Evolutionary conservation across 2,113 vertebrate species (phyloP).

Genomic region (Bucco capensis): DNA sequence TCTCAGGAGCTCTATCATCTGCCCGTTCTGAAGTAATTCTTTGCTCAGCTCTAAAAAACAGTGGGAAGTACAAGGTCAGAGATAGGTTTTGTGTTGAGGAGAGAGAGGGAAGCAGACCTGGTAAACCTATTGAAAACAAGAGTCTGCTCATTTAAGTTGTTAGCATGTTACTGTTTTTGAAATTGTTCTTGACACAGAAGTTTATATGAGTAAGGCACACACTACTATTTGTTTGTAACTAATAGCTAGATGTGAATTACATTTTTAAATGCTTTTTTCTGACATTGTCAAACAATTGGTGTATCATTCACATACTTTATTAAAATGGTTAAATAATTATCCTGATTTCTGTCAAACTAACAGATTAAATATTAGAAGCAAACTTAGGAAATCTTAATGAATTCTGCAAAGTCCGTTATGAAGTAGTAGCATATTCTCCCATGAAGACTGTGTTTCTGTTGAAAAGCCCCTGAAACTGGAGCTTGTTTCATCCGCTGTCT

Average conservation of each 20-base stretch:
- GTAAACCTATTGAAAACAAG: neutral
- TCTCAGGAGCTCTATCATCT: neutral
- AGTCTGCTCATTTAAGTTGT: neutral
- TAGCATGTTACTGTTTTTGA: neutral
- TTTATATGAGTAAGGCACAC: neutral
- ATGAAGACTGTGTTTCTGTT: neutral
- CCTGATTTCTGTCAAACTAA: neutral
- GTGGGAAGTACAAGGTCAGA: neutral
- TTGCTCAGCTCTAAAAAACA: neutral
- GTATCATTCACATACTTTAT: neutral
- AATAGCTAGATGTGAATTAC: neutral
- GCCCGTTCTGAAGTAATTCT: neutral
- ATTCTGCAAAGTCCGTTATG: neutral
- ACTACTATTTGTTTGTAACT: neutral
- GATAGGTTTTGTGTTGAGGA: neutral
- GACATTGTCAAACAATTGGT: neutral
- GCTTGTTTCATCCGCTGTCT: neutral
- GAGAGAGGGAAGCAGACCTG: neutral
- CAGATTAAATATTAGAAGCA: neutral
- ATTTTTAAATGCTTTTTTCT: neutral
- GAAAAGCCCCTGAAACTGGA: neutral
- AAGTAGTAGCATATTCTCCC: neutral
- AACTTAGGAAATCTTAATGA: neutral
- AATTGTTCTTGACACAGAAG: neutral
- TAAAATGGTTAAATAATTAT: neutral